phyloP scores from a whole-genome alignment of 2,888 invertebrate species.

The Synanthedon vespiformis region DNA sequence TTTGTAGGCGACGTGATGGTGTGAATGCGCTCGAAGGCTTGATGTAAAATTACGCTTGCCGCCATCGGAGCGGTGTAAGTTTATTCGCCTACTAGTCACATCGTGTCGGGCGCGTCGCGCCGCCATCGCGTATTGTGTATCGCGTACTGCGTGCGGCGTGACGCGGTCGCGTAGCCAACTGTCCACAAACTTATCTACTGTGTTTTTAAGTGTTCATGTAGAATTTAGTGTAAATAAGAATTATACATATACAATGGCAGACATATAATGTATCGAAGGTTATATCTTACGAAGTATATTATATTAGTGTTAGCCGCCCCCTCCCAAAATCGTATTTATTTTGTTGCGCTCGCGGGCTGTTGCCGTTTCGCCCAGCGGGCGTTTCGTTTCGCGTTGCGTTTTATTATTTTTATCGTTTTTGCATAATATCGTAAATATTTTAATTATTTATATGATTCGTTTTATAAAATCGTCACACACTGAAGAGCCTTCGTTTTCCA shows the following conservation, averaged over 20 bases:
- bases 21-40: no score
- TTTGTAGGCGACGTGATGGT: no score
- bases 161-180: constrained; percentile 39
- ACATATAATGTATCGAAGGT: constrained; percentile 36
- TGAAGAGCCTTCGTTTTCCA: constrained; percentile 63
- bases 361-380: constrained; percentile 62
- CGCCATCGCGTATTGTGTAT: constrained; percentile 13
- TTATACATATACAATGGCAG: constrained; percentile 52
- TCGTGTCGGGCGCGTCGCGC: constrained; percentile 40
- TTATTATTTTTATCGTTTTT: constrained; percentile 42
- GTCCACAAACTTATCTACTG: constrained; percentile 60
- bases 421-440: constrained; percentile 45
- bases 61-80: constrained; percentile 40
- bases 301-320: constrained; percentile 11
- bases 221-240: constrained; percentile 59
- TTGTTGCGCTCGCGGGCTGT: constrained; percentile 64
- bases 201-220: constrained; percentile 64
- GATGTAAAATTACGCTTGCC: constrained; percentile 43
- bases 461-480: constrained; percentile 50
- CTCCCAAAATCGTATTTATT: constrained; percentile 46
- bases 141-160: not conserved
- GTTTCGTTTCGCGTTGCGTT: constrained; percentile 62
- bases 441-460: constrained; percentile 55
- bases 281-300: constrained; percentile 21
- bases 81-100: constrained; percentile 57